Evolutionary conservation across 2,113 vertebrate species (phyloP), one percentile per base, ranked within the genome.

Genomic region (Oreochromis aureus): DNA sequence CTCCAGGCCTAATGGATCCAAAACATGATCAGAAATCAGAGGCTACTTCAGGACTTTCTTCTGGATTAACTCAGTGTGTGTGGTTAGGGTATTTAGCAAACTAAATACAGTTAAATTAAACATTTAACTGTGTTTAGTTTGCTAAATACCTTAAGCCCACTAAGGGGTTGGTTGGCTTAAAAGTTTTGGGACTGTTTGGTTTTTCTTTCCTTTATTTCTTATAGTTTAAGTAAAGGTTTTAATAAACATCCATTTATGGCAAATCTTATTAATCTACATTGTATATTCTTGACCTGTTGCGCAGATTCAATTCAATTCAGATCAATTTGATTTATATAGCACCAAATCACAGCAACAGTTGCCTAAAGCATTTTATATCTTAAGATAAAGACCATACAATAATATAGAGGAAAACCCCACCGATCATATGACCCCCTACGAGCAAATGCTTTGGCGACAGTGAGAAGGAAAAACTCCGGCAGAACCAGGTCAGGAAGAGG

Each of bases 1-100:
- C 3, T 97, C 95, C 93, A 99, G 44, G 80, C 95, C 98, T 99
- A 32, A 27, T 4, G 4, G 10, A 59, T 55, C 24, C 48, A 32
- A 30, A 13, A 13, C 10, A 53, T 53, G 19, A 53, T 44, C 13
- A 48, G 13, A 73, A 48, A 27, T 73, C 10, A 46, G 22, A 73
- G 69, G 8, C 41, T 46, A 10, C 22, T 27, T 46, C 36, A 44
- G 36, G n/a, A 71, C 66, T 16, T 44, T 24, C 7, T 24, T 44
- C 66, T 19, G 30, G 30, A 34, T 63, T 19, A 32, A 63, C 59
- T 63, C 32, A 16, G 3, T 30, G 56, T 58, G 55, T 30, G 24
- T 58, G 13, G 24, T 30, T 58, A 30, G 13, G 56, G 2, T 58
- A 58, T 58, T 58, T 58, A 30, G 56, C 56, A 16, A 58, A 58